A percentile compares a stretch with the other conserved stretches of the same genome.
Evolutionary conservation across 1,140 invertebrate species (phyloP).

Genomic region (Matsumurasca onukii): DNA sequence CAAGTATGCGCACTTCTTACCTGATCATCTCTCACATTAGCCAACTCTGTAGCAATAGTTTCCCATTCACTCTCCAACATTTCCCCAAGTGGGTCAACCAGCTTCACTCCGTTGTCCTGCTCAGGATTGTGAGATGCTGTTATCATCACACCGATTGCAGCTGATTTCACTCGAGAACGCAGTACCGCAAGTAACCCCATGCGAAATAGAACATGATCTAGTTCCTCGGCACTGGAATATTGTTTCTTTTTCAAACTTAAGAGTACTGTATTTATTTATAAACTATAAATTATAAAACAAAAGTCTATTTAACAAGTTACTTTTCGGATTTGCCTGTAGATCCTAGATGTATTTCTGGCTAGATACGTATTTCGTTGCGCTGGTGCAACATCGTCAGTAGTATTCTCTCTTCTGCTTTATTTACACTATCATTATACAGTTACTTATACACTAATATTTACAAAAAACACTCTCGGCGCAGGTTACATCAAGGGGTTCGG

Average conservation of each 20-base stretch:
- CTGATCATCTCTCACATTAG: constrained; percentile 64
- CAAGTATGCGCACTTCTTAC: constrained; percentile 49
- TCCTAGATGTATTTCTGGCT: too few relatives aligned
- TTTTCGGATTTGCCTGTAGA: background rate
- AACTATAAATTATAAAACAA: background rate
- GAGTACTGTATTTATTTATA: constrained; percentile 32
- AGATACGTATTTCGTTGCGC: too few relatives aligned
- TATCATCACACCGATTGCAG: constrained; percentile 92
- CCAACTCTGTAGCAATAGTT: constrained; percentile 78
- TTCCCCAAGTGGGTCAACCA: constrained; percentile 93
- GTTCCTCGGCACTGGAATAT: constrained; percentile 72
- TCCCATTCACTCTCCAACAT: constrained; percentile 96
- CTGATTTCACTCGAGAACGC: constrained; percentile 73
- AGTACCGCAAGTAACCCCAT: constrained; percentile 92
- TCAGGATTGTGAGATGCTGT: constrained; percentile 98
- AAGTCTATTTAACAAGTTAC: background rate
- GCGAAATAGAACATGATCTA: constrained; percentile 88
- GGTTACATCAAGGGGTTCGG: too few relatives aligned
- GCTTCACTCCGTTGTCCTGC: constrained; percentile 95
- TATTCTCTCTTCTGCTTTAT: background rate
- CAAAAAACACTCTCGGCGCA: too few relatives aligned
- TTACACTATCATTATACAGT: too few relatives aligned
- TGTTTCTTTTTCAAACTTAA: too few relatives aligned
- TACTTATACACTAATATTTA: too few relatives aligned
- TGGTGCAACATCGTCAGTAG: too few relatives aligned